Percentiles rank a stretch among this genome's conserved stretches.
These are phyloP conservation scores for Sebastolobus altivelis DNA, from an alignment of 2,797 vertebrate genomes.

Conservation along the genomic window DNA sequence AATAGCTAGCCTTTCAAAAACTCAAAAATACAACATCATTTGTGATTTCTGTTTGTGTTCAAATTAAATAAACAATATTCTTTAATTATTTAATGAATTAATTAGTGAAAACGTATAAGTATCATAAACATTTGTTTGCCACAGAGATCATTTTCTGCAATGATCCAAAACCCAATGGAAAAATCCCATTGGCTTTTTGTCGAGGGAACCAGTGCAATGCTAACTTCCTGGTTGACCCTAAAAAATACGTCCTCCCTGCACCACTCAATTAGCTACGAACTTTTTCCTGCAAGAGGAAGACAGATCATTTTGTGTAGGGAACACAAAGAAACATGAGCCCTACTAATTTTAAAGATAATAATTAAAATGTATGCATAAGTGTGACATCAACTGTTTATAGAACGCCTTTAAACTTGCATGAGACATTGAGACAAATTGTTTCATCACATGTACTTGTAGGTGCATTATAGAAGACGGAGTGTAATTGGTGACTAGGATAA, in stretches of 20 bases:
- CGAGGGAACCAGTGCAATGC: too few relatives aligned
- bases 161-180: too few relatives aligned
- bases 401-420: not conserved
- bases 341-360: not conserved
- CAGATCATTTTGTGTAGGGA: not conserved
- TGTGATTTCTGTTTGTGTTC: not conserved
- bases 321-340: not conserved
- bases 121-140: too few relatives aligned
- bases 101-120: too few relatives aligned
- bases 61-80: not conserved
- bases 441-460: not conserved
- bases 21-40: too few relatives aligned
- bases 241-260: too few relatives aligned
- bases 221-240: too few relatives aligned
- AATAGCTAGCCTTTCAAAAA: not conserved
- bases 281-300: not conserved
- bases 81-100: too few relatives aligned
- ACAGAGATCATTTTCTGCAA: too few relatives aligned
- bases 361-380: not conserved
- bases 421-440: not conserved
- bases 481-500: conserved; percentile 4
- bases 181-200: too few relatives aligned
- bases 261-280: not conserved
- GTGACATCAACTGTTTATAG: not conserved
- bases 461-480: not conserved